phyloP scores from a whole-genome alignment of 2,797 vertebrate genomes.

The Phaenicophaeus curvirostris region DNA sequence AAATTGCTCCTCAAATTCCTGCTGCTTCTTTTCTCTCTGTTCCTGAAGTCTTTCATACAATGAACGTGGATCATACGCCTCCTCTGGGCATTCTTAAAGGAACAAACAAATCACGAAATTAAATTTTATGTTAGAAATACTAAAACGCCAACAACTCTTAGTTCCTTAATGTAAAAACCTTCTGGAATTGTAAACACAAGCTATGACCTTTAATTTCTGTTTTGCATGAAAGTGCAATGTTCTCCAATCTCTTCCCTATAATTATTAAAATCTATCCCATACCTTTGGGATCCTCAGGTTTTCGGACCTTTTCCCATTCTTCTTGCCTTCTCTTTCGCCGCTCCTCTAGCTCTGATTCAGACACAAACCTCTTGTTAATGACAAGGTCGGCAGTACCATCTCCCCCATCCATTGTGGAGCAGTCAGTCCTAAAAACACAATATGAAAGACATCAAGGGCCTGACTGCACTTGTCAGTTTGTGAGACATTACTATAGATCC shows the following conservation, averaged over 20 bases:
- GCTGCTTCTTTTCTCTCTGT: slow-evolving; percentile 97
- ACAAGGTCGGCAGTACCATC: slow-evolving; percentile 83
- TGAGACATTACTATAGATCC: not conserved
- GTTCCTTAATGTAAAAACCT: not conserved
- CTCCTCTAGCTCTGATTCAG: slow-evolving; percentile 92
- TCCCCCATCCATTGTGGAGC: slow-evolving; percentile 84
- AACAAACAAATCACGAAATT: not conserved
- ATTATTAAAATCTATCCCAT: not conserved
- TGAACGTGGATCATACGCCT: slow-evolving; percentile 90
- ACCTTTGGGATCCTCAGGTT: slow-evolving; percentile 95
- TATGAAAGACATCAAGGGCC: not conserved
- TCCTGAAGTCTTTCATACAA: slow-evolving; percentile 94
- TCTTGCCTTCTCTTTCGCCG: slow-evolving; percentile 91
- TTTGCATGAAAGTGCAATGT: not conserved
- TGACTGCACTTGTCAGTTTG: not conserved
- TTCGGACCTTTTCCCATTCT: slow-evolving; percentile 97
- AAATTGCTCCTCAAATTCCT: slow-evolving; percentile 96
- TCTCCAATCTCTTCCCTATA: not conserved
- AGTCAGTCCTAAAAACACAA: slow-evolving; percentile 6
- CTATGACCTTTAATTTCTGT: not conserved
- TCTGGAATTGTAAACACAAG: not conserved
- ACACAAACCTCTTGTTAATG: slow-evolving; percentile 92
- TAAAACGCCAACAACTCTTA: not conserved
- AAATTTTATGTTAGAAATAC: not conserved
- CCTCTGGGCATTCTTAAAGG: slow-evolving; percentile 91